These are phyloP conservation scores for Kuschelorhynchus macadamiae DNA, from an alignment of 2,888 invertebrate species.

Conservation along the genomic window DNA sequence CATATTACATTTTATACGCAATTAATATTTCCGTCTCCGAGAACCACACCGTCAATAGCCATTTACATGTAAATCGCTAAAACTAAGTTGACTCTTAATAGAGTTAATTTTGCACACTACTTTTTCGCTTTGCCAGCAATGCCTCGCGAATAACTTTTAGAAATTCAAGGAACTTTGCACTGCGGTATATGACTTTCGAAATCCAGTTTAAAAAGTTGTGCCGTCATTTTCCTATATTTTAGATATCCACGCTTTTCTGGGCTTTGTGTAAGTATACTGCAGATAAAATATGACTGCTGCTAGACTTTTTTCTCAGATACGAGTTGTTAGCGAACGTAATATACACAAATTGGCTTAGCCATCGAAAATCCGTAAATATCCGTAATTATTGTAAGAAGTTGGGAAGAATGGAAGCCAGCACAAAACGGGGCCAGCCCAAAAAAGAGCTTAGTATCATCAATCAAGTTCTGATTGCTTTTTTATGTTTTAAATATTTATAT, in stretches of 20 bases:
- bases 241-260: conserved; percentile 20
- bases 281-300: conserved; percentile 17
- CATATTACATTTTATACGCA: background rate
- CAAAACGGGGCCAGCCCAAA: background rate
- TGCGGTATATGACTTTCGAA: conserved; percentile 39
- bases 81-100: conserved; percentile 16
- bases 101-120: conserved; percentile 30
- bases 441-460: conserved; percentile 15
- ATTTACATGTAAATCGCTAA: conserved; percentile 8
- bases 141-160: conserved; percentile 29
- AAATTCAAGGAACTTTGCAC: conserved; percentile 41
- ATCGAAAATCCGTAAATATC: background rate
- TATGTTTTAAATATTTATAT: conserved; percentile 31
- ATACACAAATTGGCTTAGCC: background rate
- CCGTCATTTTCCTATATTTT: conserved; percentile 41
- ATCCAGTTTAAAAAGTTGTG: conserved; percentile 42
- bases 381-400: background rate
- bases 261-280: conserved; percentile 16
- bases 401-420: background rate
- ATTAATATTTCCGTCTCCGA: too few relatives aligned
- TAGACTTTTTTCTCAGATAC: background rate
- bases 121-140: conserved; percentile 26
- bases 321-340: background rate
- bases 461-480: conserved; percentile 28
- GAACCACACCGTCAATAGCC: background rate